Percentiles rank a stretch among this genome's conserved stretches.
phyloP scores from a whole-genome alignment of 2,797 vertebrate species.

The Leptodon cayanensis region DNA sequence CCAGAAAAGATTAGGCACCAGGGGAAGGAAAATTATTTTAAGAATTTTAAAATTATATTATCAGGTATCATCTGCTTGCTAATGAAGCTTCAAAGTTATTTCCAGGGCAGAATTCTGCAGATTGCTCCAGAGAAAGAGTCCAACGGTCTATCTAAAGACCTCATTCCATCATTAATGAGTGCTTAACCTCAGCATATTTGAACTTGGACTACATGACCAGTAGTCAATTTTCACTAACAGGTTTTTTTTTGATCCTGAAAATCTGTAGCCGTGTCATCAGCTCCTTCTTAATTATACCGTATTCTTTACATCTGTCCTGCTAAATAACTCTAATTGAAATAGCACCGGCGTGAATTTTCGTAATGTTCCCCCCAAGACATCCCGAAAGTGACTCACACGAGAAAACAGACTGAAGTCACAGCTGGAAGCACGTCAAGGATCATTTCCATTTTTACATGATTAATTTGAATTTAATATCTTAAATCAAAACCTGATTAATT shows the following conservation, averaged over 20 bases:
- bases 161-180: constrained; percentile 47
- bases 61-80: constrained; percentile 66
- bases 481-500: constrained; percentile 99
- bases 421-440: constrained; percentile 99
- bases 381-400: constrained; percentile 92
- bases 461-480: constrained; percentile 99
- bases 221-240: constrained; percentile 60
- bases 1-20: neutral
- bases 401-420: constrained; percentile 96
- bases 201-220: constrained; percentile 57
- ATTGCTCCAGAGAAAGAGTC: constrained; percentile 60
- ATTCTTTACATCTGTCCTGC: constrained; percentile 97
- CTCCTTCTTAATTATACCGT: constrained; percentile 92
- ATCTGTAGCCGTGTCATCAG: constrained; percentile 78
- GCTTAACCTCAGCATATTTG: constrained; percentile 53
- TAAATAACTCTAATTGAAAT: constrained; percentile 99
- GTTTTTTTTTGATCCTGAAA: constrained; percentile 74
- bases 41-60: constrained; percentile 51
- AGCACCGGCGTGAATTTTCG: constrained; percentile 97
- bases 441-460: constrained; percentile 99
- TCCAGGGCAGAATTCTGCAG: constrained; percentile 37
- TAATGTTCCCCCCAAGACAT: constrained; percentile 98
- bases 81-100: constrained; percentile 76
- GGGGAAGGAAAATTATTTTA: constrained; percentile 60
- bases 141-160: neutral